Conservation (phyloP, 2,797 vertebrate genomes). For the Tapirus indicus region DNA sequence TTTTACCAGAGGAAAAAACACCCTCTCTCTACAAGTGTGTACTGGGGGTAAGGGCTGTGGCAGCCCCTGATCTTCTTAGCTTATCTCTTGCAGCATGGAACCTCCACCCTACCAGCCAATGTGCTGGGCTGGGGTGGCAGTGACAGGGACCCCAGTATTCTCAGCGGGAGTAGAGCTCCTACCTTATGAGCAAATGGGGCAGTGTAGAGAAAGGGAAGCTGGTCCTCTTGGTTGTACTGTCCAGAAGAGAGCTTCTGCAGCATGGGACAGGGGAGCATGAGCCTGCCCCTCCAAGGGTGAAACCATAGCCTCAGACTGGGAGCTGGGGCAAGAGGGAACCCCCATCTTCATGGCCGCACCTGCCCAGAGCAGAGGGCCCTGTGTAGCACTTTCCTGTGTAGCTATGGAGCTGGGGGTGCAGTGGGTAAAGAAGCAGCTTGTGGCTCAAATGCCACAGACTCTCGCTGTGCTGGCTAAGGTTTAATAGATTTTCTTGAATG, state of each 20-base stretch:
- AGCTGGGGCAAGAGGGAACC: background rate
- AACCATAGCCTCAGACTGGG: background rate
- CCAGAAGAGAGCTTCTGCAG: background rate
- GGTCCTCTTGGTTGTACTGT: background rate
- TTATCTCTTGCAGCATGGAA: background rate
- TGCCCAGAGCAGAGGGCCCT: background rate
- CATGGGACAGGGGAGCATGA: accelerated
- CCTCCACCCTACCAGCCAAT: background rate
- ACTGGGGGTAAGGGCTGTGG: accelerated
- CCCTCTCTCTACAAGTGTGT: background rate
- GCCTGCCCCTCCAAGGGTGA: background rate
- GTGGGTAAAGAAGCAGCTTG: background rate
- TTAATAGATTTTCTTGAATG: background rate
- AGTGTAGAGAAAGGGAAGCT: too few relatives aligned
- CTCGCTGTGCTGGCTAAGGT: background rate
- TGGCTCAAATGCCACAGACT: background rate
- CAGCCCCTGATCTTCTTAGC: background rate
- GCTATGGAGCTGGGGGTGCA: background rate
- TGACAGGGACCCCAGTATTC: background rate
- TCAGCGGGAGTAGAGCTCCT: background rate
- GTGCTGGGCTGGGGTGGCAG: too few relatives aligned
- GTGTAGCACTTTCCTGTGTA: accelerated
- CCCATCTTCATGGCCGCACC: background rate
- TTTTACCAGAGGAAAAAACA: background rate
- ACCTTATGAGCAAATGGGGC: background rate